Evolutionary conservation across 2,113 vertebrate species (phyloP), one percentile per base, ranked within the genome.

Genomic region (Bucco capensis): DNA sequence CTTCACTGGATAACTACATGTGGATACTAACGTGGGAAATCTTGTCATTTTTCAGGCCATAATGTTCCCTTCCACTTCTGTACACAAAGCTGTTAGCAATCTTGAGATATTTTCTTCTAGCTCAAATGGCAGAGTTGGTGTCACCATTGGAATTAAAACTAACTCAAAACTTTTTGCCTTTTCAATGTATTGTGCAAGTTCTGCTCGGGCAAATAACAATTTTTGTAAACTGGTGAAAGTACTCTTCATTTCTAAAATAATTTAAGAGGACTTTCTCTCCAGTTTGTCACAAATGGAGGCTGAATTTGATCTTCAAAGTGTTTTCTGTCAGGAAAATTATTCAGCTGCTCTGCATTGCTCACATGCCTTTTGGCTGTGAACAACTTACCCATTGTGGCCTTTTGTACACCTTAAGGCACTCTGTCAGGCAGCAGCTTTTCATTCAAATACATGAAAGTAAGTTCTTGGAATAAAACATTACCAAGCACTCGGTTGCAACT

Each of bases 311-410:
- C 54, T 86, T 86, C 81, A 72, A 82, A 88, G 81, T 79, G 50
- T 58, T 94, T 94, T 92, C 27, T 93, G 83, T 91, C 83, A 90
- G 88, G 62, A 54, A 88, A 94, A 94, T 91, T 35, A 71, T 85
- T 94, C 92, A 28, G 46, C 42, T 90, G 64, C 40, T 80, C 83
- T 57, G 47, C 4, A 5, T 30, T 73, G 56, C 53, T 96, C 74
- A 72, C 42, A 44, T 27, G 65, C 31, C 12, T 56, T 91, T 93
- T 77, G 46, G 22, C 72, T 16, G 4, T 50, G 64, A 83, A 46
- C 56, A 53, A 35, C 24, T 79, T 72, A 83, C 84, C 62, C 54
- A 58, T 60, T 95, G 91, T 83, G 79, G 74, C 73, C 80, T 80
- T 71, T 95, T 95, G 78, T 91, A 69, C 54, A 53, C 62, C 40